Evolutionary conservation across 2,888 invertebrate species (phyloP).

Genomic region (Lepidocyrtoides sp.): DNA sequence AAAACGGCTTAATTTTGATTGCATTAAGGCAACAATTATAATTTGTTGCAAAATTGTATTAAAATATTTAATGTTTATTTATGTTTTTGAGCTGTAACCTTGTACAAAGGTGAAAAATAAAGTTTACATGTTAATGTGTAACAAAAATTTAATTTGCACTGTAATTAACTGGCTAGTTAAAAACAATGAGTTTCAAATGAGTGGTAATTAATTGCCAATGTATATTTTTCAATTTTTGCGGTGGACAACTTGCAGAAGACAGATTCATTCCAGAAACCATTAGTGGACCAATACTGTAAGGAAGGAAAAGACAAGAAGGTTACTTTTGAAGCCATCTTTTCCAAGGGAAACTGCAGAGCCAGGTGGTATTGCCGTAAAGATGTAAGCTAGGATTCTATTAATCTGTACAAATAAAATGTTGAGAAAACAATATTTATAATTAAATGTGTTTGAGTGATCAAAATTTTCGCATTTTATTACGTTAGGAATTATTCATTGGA

Average conservation of each 20-base stretch:
- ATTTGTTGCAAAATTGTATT: too few species aligned
- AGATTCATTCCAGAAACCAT: slow-evolving; percentile 97
- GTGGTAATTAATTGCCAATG: neutral
- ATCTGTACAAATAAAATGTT: too few species aligned
- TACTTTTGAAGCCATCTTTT: slow-evolving; percentile 97
- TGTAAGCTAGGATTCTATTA: slow-evolving; percentile 92
- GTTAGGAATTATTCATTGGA: slow-evolving; percentile 97
- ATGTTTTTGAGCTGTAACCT: too few species aligned
- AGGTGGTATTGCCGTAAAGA: slow-evolving; percentile 97
- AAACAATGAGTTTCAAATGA: neutral
- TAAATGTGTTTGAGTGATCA: too few species aligned
- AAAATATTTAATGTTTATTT: too few species aligned
- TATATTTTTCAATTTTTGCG: slow-evolving; percentile 36
- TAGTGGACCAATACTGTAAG: slow-evolving; percentile 97
- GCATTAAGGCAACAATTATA: too few species aligned
- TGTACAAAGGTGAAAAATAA: neutral
- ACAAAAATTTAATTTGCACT: slow-evolving; percentile 8
- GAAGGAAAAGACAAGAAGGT: slow-evolving; percentile 99
- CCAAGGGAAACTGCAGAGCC: slow-evolving; percentile 97
- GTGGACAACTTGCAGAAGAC: slow-evolving; percentile 91
- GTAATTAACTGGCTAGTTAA: neutral
- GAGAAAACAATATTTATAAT: too few species aligned
- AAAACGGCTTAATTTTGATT: too few species aligned
- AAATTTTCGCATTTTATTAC: too few species aligned
- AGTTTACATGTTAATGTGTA: too few species aligned